These are phyloP conservation scores for Sinonovacula constricta DNA, from an alignment of 1,140 invertebrate genomes.

Conservation along the genomic window DNA sequence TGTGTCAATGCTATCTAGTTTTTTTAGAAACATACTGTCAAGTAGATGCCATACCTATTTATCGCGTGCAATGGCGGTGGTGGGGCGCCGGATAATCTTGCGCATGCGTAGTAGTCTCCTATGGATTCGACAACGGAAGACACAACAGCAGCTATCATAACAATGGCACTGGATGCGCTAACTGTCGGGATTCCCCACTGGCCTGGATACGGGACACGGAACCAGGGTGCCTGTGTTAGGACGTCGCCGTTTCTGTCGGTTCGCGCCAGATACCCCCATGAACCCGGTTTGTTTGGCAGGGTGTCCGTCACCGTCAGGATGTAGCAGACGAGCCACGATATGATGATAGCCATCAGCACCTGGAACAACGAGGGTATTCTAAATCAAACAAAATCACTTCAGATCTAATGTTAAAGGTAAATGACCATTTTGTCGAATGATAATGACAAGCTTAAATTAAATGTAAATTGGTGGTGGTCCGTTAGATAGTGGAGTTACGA, in stretches of 20 bases:
- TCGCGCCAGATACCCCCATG: slow-evolving; percentile 84
- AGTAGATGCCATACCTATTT: slow-evolving; percentile 81
- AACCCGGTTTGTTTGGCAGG: slow-evolving; percentile 78
- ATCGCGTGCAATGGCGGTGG: slow-evolving; percentile 88
- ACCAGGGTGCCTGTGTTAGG: slow-evolving; percentile 87
- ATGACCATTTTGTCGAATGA: too few relatives aligned
- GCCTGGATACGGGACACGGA: slow-evolving; percentile 89
- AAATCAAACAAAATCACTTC: too few relatives aligned
- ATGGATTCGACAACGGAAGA: slow-evolving; percentile 75
- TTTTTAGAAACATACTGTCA: too few relatives aligned
- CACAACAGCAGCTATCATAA: slow-evolving; percentile 72
- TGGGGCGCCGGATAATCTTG: slow-evolving; percentile 87
- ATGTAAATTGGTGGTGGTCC: too few relatives aligned
- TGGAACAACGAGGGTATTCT: too few relatives aligned
- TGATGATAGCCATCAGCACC: slow-evolving; percentile 60
- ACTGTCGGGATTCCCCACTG: slow-evolving; percentile 75
- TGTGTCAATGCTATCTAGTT: too few relatives aligned
- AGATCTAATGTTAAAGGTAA: too few relatives aligned
- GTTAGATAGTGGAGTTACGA: too few relatives aligned
- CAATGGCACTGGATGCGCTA: slow-evolving; percentile 67
- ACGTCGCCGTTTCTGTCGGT: slow-evolving; percentile 89
- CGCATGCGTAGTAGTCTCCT: slow-evolving; percentile 78
- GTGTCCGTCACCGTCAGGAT: slow-evolving; percentile 85
- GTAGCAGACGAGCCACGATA: slow-evolving; percentile 85
- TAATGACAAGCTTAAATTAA: too few relatives aligned